phyloP scores from a whole-genome alignment of 2,888 invertebrate species.

The Gymnosoma rotundatum region DNA sequence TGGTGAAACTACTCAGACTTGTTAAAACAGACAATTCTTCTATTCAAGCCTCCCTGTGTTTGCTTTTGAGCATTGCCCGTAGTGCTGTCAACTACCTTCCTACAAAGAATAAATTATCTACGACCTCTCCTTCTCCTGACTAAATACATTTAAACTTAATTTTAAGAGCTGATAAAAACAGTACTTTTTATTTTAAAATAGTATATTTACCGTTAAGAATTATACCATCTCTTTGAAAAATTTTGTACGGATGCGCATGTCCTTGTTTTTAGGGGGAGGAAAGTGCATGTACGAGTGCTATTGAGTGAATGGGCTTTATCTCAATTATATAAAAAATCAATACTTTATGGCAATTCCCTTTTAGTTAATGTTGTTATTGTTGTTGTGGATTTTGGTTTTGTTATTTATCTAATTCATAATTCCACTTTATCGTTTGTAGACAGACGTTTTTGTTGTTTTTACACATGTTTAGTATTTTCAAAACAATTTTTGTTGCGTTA shows the following conservation, averaged over 20 bases:
- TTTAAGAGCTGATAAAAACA: neutral
- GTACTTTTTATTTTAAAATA: slow-evolving; percentile 8
- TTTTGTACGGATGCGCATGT: slow-evolving; percentile 52
- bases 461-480: slow-evolving; percentile 34
- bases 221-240: neutral
- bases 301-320: slow-evolving; percentile 27
- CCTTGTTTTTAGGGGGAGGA: slow-evolving; percentile 12
- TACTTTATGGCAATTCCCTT: slow-evolving; percentile 60
- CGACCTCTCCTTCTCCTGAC: too few species aligned
- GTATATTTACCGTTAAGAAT: neutral
- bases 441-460: neutral
- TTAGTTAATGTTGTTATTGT: slow-evolving; percentile 29
- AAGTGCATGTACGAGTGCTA: slow-evolving; percentile 13
- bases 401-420: slow-evolving; percentile 32
- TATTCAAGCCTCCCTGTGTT: too few species aligned
- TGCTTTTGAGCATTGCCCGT: too few species aligned
- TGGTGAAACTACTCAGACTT: too few species aligned
- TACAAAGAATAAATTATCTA: too few species aligned
- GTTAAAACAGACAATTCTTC: too few species aligned
- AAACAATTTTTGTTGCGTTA: slow-evolving; percentile 20
- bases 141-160: neutral
- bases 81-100: too few species aligned
- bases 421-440: slow-evolving; percentile 32
- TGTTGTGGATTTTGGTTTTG: slow-evolving; percentile 9
- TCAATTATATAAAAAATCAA: slow-evolving; percentile 67